phyloP scores from a whole-genome alignment of 2,113 vertebrate species.

The Notarius quadriscutis region DNA sequence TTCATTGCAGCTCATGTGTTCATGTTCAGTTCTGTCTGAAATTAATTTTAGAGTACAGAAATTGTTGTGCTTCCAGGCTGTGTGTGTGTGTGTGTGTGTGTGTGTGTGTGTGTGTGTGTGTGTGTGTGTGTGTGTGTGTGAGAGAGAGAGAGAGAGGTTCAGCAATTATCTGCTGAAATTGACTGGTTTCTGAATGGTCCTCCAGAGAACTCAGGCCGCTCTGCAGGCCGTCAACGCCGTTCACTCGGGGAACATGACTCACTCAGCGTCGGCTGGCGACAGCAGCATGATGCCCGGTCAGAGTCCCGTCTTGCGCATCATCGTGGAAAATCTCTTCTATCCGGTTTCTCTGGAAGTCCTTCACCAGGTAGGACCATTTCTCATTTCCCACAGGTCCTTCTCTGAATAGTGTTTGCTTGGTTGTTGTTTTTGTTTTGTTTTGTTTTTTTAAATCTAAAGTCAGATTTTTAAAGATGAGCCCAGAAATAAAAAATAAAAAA shows the following conservation, averaged over 20 bases:
- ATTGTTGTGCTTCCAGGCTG: not conserved
- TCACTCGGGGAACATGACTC: slow-evolving; percentile 63
- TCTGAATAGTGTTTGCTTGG: not conserved
- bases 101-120: not conserved
- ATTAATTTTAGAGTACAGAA: not conserved
- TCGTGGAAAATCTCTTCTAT: slow-evolving; percentile 80
- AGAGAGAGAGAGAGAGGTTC: not conserved
- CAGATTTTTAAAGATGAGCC: not conserved
- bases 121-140: not conserved
- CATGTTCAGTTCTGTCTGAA: not conserved
- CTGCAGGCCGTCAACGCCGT: slow-evolving; percentile 68
- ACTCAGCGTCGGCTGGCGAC: slow-evolving; percentile 58
- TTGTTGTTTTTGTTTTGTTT: too few species aligned
- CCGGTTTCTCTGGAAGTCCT: slow-evolving; percentile 80
- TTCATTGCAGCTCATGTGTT: not conserved
- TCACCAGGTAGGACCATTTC: slow-evolving; percentile 74
- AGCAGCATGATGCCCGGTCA: slow-evolving; percentile 59
- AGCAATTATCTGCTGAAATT: not conserved
- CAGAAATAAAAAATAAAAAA: not conserved
- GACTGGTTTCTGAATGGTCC: slow-evolving; percentile 23
- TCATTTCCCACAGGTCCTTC: not conserved
- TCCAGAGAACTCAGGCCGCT: slow-evolving; percentile 72
- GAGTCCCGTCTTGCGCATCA: slow-evolving; percentile 78
- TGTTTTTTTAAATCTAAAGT: not conserved
- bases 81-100: not conserved